Evolutionary conservation across 1,140 invertebrate genomes (phyloP), one percentile per base, ranked within the genome.

Genomic region (Halesus radiatus): DNA sequence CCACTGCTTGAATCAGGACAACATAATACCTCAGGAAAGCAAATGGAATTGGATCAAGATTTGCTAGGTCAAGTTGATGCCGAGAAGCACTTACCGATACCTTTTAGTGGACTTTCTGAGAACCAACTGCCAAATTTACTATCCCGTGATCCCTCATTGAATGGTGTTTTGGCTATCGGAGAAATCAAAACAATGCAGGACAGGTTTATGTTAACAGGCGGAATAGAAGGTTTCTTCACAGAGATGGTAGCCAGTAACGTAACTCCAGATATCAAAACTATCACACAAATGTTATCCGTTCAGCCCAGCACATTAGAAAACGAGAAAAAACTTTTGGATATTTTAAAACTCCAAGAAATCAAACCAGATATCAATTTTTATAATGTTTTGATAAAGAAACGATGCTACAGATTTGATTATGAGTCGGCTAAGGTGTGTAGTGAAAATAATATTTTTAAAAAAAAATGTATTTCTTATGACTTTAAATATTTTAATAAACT

Each of bases 341-440:
- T 90, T 23, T 92, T 97, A 85, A 90, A 91, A 70, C 85, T 88
- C 72, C 86, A 89, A 50, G 87, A 90, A 15, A 85, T 97, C 0
- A 90, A 90, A 83, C 87, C 93, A 0, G 96, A 98, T 88, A 91
- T 95, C 52, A 92, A 93, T 85, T 97, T 98, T 85, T 97, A 92
- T 84, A 98, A 98, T 87, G 92, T 95, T 85, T 87, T 98, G 16
- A 97, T 98, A 66, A 96, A 94, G 84, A 95, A 93, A 85, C 90
- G 95, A 74, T 93, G 92, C 84, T 87, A 92, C 78, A 88, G 94
- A 83, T 87, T 87, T 70, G 92, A 95, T 84, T 93, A 93, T 86
- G 87, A 90, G 73, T 88, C 86, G 84, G 95, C 94, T 26, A 91
- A 92, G 88, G 94, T 95, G 90, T 89, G 88, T 89, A 76, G 23